Conservation (phyloP, 2,797 vertebrate genomes). For the Leptodactylus fallax region DNA sequence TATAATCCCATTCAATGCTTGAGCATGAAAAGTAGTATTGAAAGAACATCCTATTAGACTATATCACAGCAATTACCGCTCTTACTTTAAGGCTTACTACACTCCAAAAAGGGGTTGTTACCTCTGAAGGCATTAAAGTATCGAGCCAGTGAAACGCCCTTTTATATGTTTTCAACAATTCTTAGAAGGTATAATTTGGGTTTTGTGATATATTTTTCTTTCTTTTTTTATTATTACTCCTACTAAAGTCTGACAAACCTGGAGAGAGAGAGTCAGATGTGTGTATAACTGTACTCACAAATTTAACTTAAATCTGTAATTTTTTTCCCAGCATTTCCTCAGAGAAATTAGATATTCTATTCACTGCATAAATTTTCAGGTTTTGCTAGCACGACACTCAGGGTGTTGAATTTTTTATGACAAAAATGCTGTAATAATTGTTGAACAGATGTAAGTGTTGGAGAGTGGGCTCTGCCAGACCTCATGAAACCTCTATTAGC, state of each 20-base stretch:
- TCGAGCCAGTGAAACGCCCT: slow-evolving; percentile 36
- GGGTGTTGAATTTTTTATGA: slow-evolving; percentile 99
- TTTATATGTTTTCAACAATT: slow-evolving; percentile 64
- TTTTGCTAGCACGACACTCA: slow-evolving; percentile 92
- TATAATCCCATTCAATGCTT: not conserved
- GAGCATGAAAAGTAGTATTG: not conserved
- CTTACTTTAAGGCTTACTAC: slow-evolving; percentile 23
- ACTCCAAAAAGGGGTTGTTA: slow-evolving; percentile 14
- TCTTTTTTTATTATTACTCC: slow-evolving; percentile 30
- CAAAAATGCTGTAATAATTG: slow-evolving; percentile 98
- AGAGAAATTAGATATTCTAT: slow-evolving; percentile 98
- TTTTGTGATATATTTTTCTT: slow-evolving; percentile 63
- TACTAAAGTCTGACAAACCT: slow-evolving; percentile 70
- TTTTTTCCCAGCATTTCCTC: slow-evolving; percentile 85
- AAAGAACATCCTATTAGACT: slow-evolving; percentile 19
- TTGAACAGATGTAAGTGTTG: slow-evolving; percentile 99
- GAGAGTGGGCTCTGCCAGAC: slow-evolving; percentile 90
- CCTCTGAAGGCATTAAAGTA: slow-evolving; percentile 26
- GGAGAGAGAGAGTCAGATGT: slow-evolving; percentile 78
- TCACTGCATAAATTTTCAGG: slow-evolving; percentile 98
- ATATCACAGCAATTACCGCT: slow-evolving; percentile 5
- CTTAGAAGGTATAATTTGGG: slow-evolving; percentile 67
- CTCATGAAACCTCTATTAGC: slow-evolving; percentile 93
- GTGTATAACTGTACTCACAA: slow-evolving; percentile 80
- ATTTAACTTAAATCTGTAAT: slow-evolving; percentile 90